These are phyloP conservation scores for Syrista parreyssii DNA, from an alignment of 2,888 invertebrate species.

Conservation along the genomic window DNA sequence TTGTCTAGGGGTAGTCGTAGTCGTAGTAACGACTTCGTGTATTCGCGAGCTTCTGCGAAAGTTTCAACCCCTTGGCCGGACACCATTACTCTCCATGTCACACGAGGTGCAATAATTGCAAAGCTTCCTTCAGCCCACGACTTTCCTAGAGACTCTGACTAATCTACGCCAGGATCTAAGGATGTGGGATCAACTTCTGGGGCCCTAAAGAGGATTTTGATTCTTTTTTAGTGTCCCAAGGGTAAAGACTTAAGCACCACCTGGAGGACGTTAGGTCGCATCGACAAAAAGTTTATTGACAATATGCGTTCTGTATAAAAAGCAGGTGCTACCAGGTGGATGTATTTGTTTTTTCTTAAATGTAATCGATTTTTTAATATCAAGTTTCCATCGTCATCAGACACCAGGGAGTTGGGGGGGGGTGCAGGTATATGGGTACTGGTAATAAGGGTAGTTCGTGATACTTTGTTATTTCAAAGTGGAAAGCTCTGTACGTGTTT, in stretches of 20 bases:
- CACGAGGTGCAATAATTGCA: background rate
- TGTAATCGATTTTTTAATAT: background rate
- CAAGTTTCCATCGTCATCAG: background rate
- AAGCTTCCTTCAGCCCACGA: background rate
- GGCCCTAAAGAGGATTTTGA: background rate
- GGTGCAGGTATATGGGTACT: no score
- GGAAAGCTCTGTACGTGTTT: background rate
- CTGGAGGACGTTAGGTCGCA: background rate
- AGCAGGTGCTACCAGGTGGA: no score
- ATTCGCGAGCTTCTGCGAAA: background rate
- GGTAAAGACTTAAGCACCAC: background rate
- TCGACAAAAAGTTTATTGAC: background rate
- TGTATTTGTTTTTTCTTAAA: background rate
- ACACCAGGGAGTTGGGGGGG: no score
- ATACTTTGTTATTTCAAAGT: background rate
- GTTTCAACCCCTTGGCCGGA: background rate
- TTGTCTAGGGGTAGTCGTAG: background rate
- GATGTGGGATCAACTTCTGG: background rate
- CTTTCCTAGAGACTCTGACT: background rate
- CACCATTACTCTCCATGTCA: background rate
- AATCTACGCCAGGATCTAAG: background rate
- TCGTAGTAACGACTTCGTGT: background rate
- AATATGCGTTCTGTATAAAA: background rate
- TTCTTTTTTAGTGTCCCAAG: background rate
- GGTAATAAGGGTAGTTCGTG: no score